Evolutionary conservation across 2,113 vertebrate species (phyloP).

Genomic region (Carassius gibelio): DNA sequence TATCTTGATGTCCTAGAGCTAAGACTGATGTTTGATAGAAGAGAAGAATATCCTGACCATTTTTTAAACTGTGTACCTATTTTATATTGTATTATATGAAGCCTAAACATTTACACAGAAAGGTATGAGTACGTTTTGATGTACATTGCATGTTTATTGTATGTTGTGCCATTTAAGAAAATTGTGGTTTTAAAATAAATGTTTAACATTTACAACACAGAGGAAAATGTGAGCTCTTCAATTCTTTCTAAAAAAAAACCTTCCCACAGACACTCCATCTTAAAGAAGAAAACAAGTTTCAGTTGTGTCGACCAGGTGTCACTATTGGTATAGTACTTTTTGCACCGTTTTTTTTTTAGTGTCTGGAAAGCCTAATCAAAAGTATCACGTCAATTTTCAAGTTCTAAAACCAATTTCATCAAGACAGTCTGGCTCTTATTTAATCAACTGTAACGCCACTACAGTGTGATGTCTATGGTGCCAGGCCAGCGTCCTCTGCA

Average conservation of each 20-base stretch:
- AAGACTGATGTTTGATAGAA: conserved; percentile 30
- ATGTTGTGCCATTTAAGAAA: neutral
- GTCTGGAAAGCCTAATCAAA: too few relatives aligned
- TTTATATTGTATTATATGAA: conserved; percentile 58
- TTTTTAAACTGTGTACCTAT: neutral
- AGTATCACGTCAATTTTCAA: too few relatives aligned
- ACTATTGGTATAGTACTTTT: too few relatives aligned
- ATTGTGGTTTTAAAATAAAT: conserved; percentile 24
- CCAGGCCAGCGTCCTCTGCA: too few relatives aligned
- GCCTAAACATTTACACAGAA: neutral
- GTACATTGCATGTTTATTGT: conserved; percentile 9
- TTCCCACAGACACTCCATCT: too few relatives aligned
- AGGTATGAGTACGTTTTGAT: conserved; percentile 23
- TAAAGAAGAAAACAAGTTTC: too few relatives aligned
- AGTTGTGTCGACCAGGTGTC: too few relatives aligned
- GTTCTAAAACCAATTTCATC: too few relatives aligned
- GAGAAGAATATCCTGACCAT: conserved; percentile 36
- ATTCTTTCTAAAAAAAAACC: neutral
- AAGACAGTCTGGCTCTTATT: too few relatives aligned
- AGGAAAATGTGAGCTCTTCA: neutral
- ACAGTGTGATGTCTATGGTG: too few relatives aligned
- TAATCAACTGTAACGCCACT: too few relatives aligned
- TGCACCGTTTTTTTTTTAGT: too few relatives aligned
- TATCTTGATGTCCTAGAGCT: conserved; percentile 62
- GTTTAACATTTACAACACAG: neutral